phyloP scores from a whole-genome alignment of 2,797 vertebrate species.

The Antennarius maculatus region DNA sequence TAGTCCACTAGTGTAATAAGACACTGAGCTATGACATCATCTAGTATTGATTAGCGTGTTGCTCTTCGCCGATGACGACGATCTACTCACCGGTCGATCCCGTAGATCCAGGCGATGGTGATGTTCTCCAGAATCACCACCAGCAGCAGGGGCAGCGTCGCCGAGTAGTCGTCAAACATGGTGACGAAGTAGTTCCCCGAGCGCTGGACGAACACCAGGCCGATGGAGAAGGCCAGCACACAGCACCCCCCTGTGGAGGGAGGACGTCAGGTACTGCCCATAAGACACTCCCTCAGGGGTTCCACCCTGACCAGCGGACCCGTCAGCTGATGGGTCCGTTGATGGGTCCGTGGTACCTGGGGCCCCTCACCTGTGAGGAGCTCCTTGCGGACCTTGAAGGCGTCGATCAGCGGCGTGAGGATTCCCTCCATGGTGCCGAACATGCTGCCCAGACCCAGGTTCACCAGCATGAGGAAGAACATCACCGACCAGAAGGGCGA shows the following conservation, averaged over 20 bases:
- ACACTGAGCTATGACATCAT: neutral
- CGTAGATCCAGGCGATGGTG: constrained; percentile 92
- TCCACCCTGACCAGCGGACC: too few species aligned
- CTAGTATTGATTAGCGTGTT: too few species aligned
- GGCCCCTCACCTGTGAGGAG: constrained; percentile 86
- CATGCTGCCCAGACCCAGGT: constrained; percentile 97
- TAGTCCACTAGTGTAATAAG: neutral
- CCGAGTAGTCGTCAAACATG: constrained; percentile 99
- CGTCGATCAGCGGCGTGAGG: constrained; percentile 93
- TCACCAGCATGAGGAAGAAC: constrained; percentile 99
- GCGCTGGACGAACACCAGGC: constrained; percentile 94
- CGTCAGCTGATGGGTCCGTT: too few species aligned
- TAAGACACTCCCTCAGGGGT: too few species aligned
- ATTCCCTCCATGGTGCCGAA: constrained; percentile 98
- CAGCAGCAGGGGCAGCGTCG: constrained; percentile 92
- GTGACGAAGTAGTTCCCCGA: constrained; percentile 98
- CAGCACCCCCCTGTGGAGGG: constrained; percentile 88
- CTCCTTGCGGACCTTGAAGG: constrained; percentile 96
- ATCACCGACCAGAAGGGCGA: constrained; percentile 99
- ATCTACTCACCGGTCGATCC: constrained; percentile 91
- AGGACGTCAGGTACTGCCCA: neutral
- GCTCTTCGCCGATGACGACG: neutral
- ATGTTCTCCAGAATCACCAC: constrained; percentile 95
- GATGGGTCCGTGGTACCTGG: too few species aligned
- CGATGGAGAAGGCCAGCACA: constrained; percentile 89